Evolutionary conservation across 2,888 invertebrate genomes (phyloP).

Genomic region (Leucophora obtusa): DNA sequence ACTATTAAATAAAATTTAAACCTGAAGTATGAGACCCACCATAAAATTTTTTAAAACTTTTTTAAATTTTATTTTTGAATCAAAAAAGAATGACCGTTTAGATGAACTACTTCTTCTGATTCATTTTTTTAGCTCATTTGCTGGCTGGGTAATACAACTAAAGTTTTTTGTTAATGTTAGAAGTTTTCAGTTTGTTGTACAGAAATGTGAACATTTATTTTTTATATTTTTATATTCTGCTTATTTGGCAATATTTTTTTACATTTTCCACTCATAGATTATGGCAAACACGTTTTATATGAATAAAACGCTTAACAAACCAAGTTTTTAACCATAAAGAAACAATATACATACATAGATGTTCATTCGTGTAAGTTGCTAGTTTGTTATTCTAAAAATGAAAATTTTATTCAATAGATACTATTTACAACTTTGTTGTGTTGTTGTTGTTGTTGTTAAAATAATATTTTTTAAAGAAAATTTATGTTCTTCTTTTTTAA

Average conservation of each 20-base stretch:
- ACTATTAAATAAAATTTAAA: too few relatives aligned
- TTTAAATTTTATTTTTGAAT: too few relatives aligned
- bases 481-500: too few relatives aligned
- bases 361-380: not conserved
- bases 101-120: too few relatives aligned
- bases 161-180: not conserved
- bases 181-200: not conserved
- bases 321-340: conserved; percentile 9
- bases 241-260: conserved; percentile 20
- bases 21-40: too few relatives aligned
- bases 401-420: too few relatives aligned
- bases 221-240: conserved; percentile 14
- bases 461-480: not conserved
- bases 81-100: too few relatives aligned
- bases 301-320: not conserved
- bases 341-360: not conserved
- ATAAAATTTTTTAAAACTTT: too few relatives aligned
- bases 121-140: too few relatives aligned
- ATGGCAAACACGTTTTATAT: conserved; percentile 6
- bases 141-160: too few relatives aligned
- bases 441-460: not conserved
- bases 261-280: conserved; percentile 1
- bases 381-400: not conserved
- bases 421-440: not conserved
- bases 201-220: not conserved